Conservation (phyloP, 2,113 vertebrate species). For the Odocoileus hemionus region DNA sequence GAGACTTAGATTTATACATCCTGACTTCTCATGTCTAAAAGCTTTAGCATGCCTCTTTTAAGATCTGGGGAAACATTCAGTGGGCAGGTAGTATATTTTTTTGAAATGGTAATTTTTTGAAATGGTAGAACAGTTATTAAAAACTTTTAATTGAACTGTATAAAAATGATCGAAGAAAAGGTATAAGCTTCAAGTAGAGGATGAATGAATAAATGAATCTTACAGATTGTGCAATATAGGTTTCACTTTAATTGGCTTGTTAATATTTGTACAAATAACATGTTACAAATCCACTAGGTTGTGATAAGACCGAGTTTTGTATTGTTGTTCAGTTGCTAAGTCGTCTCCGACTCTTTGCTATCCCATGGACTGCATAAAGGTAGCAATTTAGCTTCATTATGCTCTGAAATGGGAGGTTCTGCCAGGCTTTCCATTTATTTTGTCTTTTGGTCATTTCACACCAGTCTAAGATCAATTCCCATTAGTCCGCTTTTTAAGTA, state of each 20-base stretch:
- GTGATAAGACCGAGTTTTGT: neutral
- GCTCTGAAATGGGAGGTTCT: neutral
- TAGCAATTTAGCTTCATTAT: neutral
- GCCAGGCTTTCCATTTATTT: neutral
- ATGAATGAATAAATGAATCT: neutral
- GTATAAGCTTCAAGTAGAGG: neutral
- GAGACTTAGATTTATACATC: neutral
- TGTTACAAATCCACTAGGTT: neutral
- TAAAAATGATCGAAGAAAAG: neutral
- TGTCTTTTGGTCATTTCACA: neutral
- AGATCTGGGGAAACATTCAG: neutral
- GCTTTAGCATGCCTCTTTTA: neutral
- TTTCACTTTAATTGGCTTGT: neutral
- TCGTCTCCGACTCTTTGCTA: fast-evolving
- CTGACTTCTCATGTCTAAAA: neutral
- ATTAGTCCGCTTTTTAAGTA: neutral
- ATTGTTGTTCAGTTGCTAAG: neutral
- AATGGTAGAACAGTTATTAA: neutral
- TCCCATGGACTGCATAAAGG: neutral
- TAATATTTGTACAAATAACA: neutral
- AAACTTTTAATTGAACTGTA: neutral
- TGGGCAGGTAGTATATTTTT: neutral
- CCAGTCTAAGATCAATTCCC: neutral
- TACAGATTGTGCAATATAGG: neutral
- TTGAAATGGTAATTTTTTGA: neutral